phyloP scores from a whole-genome alignment of 2,888 invertebrate species.

The Drepana falcataria region DNA sequence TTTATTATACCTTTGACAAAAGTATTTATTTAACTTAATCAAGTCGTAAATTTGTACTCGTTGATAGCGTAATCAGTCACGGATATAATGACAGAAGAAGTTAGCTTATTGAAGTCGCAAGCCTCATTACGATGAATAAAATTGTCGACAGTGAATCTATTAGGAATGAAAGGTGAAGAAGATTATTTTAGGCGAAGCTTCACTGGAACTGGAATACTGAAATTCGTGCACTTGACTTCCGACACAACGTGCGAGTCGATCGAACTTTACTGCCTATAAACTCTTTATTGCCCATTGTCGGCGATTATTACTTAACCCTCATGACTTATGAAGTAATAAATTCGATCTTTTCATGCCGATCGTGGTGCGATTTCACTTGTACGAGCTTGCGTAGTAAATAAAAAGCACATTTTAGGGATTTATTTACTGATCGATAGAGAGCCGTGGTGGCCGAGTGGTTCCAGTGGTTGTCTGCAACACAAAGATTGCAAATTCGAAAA shows the following conservation, averaged over 20 bases:
- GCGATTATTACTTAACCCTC: constrained; percentile 77
- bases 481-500: no score
- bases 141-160: constrained; percentile 28
- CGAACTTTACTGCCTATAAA: constrained; percentile 76
- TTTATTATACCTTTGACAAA: constrained; percentile 36
- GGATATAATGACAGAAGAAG: no score
- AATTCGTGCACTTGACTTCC: constrained; percentile 54
- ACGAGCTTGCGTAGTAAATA: constrained; percentile 35
- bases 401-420: constrained; percentile 22
- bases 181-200: constrained; percentile 30
- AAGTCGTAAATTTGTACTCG: constrained; percentile 35
- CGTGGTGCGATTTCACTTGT: constrained; percentile 43
- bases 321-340: constrained; percentile 78
- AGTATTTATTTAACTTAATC: constrained; percentile 39
- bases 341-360: constrained; percentile 64
- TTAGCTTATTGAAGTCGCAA: constrained; percentile 11
- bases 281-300: constrained; percentile 76
- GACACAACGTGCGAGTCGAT: constrained; percentile 58
- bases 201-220: constrained; percentile 34
- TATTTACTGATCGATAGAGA: no score
- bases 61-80: constrained; percentile 30
- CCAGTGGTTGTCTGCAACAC: no score
- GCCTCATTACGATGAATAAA: constrained; percentile 34
- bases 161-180: constrained; percentile 31
- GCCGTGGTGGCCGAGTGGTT: no score